Evolutionary conservation across 2,797 vertebrate genomes (phyloP).

Genomic region (Leuciscus waleckii): DNA sequence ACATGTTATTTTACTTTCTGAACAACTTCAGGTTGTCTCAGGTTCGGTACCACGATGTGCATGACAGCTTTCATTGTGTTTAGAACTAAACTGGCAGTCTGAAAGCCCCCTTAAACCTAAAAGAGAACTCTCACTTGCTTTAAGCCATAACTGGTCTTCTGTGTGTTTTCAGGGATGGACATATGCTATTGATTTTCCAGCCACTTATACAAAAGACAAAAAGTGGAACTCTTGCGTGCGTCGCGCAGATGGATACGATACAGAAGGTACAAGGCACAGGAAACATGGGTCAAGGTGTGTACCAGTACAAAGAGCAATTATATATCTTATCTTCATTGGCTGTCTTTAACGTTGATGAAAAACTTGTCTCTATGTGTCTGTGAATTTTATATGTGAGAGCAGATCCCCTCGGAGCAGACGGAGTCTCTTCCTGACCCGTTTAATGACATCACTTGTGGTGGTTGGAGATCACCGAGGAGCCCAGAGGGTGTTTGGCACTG

Average conservation of each 20-base stretch:
- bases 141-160: slow-evolving; percentile 28
- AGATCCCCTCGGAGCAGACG: slow-evolving; percentile 85
- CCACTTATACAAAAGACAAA: slow-evolving; percentile 93
- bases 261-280: slow-evolving; percentile 91
- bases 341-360: background rate
- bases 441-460: slow-evolving; percentile 92
- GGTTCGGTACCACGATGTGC: background rate
- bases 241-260: slow-evolving; percentile 94
- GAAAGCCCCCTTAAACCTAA: background rate
- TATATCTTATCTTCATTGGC: slow-evolving; percentile 5
- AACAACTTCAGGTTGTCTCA: background rate
- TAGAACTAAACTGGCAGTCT: background rate
- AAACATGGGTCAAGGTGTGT: slow-evolving; percentile 88
- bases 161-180: slow-evolving; percentile 88
- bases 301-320: background rate
- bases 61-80: background rate
- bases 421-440: slow-evolving; percentile 89
- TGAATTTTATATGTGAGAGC: slow-evolving; percentile 51
- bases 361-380: background rate
- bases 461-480: slow-evolving; percentile 93
- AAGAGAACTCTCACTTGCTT: background rate
- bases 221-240: slow-evolving; percentile 98
- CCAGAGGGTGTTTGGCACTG: slow-evolving; percentile 86
- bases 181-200: slow-evolving; percentile 94
- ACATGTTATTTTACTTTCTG: background rate